Percentiles rank a stretch among this genome's conserved stretches.
phyloP scores from a whole-genome alignment of 2,888 invertebrate genomes.

The Enchytraeus crypticus region DNA sequence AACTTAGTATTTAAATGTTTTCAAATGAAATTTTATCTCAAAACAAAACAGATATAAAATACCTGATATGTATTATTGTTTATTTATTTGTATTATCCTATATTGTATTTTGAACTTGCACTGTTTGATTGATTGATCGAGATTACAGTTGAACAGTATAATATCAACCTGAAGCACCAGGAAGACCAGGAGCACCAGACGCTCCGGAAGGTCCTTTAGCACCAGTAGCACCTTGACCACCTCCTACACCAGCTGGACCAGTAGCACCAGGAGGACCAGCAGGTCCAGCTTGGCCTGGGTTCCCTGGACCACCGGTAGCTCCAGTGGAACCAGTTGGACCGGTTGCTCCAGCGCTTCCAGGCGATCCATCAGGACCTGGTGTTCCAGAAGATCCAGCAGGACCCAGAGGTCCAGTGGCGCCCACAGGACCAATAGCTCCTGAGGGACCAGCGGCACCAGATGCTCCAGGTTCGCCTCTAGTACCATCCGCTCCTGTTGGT shows the following conservation, averaged over 20 bases:
- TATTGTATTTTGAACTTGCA: too few species aligned
- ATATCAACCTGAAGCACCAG: too few species aligned
- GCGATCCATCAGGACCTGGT: constrained; percentile 4
- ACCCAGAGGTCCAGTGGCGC: constrained; percentile 8
- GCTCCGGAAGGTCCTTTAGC: background rate
- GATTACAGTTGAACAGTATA: too few species aligned
- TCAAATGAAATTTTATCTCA: too few species aligned
- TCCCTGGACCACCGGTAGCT: constrained; percentile 4
- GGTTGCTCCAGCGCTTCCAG: constrained; percentile 4
- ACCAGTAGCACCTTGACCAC: background rate
- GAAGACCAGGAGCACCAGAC: constrained; percentile 26
- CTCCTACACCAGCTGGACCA: background rate
- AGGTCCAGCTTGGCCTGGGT: constrained; percentile 17
- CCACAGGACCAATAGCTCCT: constrained; percentile 13
- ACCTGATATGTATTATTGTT: too few species aligned
- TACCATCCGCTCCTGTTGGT: constrained; percentile 5
- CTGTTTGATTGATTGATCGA: too few species aligned
- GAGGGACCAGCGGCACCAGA: constrained; percentile 9
- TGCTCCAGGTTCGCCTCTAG: constrained; percentile 14
- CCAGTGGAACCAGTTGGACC: constrained; percentile 4
- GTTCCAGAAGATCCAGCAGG: background rate
- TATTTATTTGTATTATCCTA: too few species aligned
- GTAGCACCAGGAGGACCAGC: constrained; percentile 25
- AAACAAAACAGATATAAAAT: too few species aligned
- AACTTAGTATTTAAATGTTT: too few species aligned